These are phyloP conservation scores for Prorops nasuta DNA, from an alignment of 1,140 invertebrate genomes.

Conservation along the genomic window DNA sequence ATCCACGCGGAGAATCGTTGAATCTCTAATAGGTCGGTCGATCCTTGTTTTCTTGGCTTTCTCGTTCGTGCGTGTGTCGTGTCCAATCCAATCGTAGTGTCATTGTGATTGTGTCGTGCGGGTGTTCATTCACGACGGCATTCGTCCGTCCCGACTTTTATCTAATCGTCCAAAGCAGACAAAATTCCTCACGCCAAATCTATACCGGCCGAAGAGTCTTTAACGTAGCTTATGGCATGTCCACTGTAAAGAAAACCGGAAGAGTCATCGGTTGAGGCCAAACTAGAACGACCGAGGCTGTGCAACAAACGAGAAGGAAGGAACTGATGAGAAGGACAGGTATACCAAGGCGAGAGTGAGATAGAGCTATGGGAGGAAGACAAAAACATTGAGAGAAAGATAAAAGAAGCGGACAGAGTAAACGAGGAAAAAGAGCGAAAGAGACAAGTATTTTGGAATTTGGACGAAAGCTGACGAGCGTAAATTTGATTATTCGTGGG, in stretches of 20 bases:
- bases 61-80: no score
- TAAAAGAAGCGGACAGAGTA: constrained; percentile 9
- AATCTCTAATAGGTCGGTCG: constrained; percentile 7
- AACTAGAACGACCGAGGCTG: no score
- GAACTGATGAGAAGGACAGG: not conserved
- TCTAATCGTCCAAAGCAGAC: constrained; percentile 13
- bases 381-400: constrained; percentile 12
- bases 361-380: not conserved
- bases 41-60: constrained; percentile 24
- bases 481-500: no score
- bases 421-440: no score
- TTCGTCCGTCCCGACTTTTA: constrained; percentile 14
- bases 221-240: no score
- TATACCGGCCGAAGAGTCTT: no score
- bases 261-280: no score
- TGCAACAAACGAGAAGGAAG: no score
- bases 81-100: no score
- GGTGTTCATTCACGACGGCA: constrained; percentile 14
- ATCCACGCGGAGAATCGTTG: not conserved
- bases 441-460: no score
- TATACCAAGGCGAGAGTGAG: not conserved
- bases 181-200: constrained; percentile 8
- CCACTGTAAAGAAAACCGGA: no score
- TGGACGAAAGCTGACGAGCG: no score
- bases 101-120: constrained; percentile 23